Evolutionary conservation across 2,888 invertebrate genomes (phyloP), one percentile per base, ranked within the genome.

Genomic region (Eulithis testata): DNA sequence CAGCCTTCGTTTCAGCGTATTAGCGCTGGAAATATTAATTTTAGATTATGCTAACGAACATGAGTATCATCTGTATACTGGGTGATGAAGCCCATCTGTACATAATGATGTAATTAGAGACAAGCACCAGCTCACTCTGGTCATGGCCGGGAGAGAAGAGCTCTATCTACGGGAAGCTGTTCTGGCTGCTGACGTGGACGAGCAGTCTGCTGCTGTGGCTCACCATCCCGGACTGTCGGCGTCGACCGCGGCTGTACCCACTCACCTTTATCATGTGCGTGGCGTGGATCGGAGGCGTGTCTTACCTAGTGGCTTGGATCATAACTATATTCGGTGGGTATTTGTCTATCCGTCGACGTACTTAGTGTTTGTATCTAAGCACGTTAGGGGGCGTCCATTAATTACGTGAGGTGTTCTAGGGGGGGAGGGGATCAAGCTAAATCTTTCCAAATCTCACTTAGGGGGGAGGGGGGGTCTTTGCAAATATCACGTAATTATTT

Each of bases 221-320:
- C 36, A 96, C 97, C 0, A 95, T 97, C 51, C 98, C 98, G 0
- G 97, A 98, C 88, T 96, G 96, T 79, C 92, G 95, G 47, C 94
- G 94, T 61, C 89, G 91, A 68, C 94, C 92, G 0, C 90, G 89
- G 14, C 88, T 96, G 27, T 96, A 95, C 76, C 93, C 95, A 0
- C 70, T 96, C 0, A 97, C 97, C 0, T 97, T 98, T 80, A 64
- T 95, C 8, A 96, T 97, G 95, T 97, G 97, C 79, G 94, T 97
- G 63, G 88, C 95, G 0, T 98, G 97, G 97, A 97, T 98, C 69
- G 97, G 96, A 0, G 86, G 94, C 1, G 94, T 96, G 6, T 97
- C 97, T 0, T 98, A 98, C 82, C 71, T 97, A n/a, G 96, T 96
- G 52, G 96, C 97, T 27, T 98, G 97, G 97, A 95, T 97, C 79